Conservation (phyloP, 2,797 vertebrate species). For the Gouania willdenowi region DNA sequence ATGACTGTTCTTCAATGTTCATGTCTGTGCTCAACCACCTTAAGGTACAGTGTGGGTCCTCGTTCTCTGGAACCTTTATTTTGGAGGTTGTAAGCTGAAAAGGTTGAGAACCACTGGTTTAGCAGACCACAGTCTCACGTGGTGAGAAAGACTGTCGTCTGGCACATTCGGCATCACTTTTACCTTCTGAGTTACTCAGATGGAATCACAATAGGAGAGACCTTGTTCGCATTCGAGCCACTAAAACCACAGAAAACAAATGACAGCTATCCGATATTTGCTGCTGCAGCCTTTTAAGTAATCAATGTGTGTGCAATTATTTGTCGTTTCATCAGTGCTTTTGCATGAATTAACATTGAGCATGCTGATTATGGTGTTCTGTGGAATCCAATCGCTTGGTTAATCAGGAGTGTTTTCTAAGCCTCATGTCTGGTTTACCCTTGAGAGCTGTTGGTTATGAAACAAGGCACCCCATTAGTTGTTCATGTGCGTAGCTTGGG, state of each 20-base stretch:
- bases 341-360: slow-evolving; percentile 40
- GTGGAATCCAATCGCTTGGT: slow-evolving; percentile 4
- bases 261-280: slow-evolving; percentile 26
- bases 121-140: no score
- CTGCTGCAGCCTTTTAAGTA: slow-evolving; percentile 27
- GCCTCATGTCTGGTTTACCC: slow-evolving; percentile 39
- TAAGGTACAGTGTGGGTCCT: no score
- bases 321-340: slow-evolving; percentile 31
- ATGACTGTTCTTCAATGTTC: no score
- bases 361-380: slow-evolving; percentile 28
- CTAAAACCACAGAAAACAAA: slow-evolving; percentile 43
- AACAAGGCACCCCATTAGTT: slow-evolving; percentile 45
- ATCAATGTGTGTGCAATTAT: slow-evolving; percentile 61
- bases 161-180: no score
- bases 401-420: slow-evolving; percentile 16
- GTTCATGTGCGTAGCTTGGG: slow-evolving; percentile 54
- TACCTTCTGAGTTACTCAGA: slow-evolving; percentile 22
- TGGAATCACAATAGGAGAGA: slow-evolving; percentile 27
- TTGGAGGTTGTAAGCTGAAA: no score
- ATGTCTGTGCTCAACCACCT: no score
- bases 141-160: no score
- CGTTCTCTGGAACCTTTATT: no score
- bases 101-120: no score
- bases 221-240: slow-evolving; percentile 14
- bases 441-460: slow-evolving; percentile 35